Percentiles rank a stretch among this genome's conserved stretches.
These are phyloP conservation scores for Leucozona laternaria DNA, from an alignment of 2,888 invertebrate genomes.

Conservation along the genomic window DNA sequence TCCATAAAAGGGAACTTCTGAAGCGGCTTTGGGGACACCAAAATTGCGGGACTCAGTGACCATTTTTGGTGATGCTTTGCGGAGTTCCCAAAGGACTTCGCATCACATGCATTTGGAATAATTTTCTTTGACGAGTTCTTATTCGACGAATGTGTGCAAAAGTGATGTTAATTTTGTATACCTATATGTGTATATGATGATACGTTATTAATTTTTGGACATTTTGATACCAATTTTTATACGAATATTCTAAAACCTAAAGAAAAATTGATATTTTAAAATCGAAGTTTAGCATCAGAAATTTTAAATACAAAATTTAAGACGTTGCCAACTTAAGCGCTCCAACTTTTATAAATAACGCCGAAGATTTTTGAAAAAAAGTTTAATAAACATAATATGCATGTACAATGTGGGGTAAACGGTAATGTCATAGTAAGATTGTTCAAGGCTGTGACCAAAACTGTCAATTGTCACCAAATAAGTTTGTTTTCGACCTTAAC, in stretches of 20 bases:
- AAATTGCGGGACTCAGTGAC: conserved; percentile 46
- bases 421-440: too few relatives aligned
- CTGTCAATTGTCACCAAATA: too few relatives aligned
- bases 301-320: too few relatives aligned
- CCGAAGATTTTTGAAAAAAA: too few relatives aligned
- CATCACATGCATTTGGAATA: conserved; percentile 9
- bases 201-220: background rate
- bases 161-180: background rate
- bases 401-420: too few relatives aligned
- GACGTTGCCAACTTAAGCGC: too few relatives aligned
- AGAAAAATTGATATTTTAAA: too few relatives aligned
- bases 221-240: background rate
- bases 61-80: conserved; percentile 42
- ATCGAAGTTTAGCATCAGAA: too few relatives aligned
- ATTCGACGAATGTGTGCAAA: background rate
- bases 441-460: too few relatives aligned
- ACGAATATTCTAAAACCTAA: background rate
- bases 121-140: conserved; percentile 7
- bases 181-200: background rate
- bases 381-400: too few relatives aligned
- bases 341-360: too few relatives aligned
- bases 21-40: conserved; percentile 46
- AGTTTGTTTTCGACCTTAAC: too few relatives aligned
- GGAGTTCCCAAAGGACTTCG: conserved; percentile 18
- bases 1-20: conserved; percentile 54